Evolutionary conservation across 2,797 vertebrate genomes (phyloP).

Genomic region (Pogonophryne albipinna): DNA sequence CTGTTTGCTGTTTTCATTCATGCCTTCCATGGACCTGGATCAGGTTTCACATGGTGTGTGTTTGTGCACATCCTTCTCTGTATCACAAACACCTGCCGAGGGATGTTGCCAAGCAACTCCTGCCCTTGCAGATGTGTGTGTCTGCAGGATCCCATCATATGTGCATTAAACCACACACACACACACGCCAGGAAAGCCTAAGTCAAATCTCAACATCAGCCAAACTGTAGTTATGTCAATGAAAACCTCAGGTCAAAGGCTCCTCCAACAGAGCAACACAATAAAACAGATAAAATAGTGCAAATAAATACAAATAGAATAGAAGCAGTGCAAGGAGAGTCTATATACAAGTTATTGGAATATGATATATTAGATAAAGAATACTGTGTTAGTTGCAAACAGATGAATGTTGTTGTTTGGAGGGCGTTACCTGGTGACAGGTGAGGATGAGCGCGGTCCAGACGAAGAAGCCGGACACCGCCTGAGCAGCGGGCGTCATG

Average conservation of each 20-base stretch:
- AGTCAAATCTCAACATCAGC: too few relatives aligned
- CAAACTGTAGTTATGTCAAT: too few relatives aligned
- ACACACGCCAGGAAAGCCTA: too few relatives aligned
- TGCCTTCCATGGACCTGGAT: constrained; percentile 19
- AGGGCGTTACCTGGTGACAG: constrained; percentile 92
- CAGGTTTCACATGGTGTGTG: constrained; percentile 29
- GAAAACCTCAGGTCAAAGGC: too few relatives aligned
- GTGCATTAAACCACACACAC: constrained; percentile 1
- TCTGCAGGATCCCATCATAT: constrained; percentile 50
- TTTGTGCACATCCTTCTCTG: constrained; percentile 29
- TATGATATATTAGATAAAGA: too few relatives aligned
- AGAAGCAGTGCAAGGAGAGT: too few relatives aligned
- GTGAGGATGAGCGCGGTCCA: constrained; percentile 97
- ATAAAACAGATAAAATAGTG: too few relatives aligned
- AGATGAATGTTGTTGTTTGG: too few relatives aligned
- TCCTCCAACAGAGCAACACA: too few relatives aligned
- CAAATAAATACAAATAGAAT: too few relatives aligned
- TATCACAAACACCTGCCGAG: constrained; percentile 58
- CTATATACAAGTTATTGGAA: too few relatives aligned
- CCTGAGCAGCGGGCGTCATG: constrained; percentile 94
- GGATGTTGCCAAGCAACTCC: constrained; percentile 73
- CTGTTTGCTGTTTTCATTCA: not conserved
- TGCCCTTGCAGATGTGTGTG: constrained; percentile 54
- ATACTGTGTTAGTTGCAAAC: too few relatives aligned
- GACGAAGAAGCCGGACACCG: constrained; percentile 96